Evolutionary conservation across 2,797 vertebrate genomes (phyloP).

Genomic region (Rhabdomys pumilio): DNA sequence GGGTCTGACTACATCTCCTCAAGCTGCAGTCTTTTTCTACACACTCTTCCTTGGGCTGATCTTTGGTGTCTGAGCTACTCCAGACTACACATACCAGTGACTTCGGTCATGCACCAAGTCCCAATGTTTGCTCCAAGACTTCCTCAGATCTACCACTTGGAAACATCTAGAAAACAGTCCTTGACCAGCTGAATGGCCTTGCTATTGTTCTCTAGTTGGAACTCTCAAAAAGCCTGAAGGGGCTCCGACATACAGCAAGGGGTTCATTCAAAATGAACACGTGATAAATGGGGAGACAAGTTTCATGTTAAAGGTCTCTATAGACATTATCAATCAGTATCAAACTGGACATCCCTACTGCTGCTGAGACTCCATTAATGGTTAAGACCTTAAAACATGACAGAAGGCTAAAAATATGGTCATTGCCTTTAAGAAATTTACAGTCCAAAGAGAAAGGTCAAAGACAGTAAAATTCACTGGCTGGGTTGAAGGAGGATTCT

Average conservation of each 20-base stretch:
- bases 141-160: conserved; percentile 11
- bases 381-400: background rate
- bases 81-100: background rate
- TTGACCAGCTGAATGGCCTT: background rate
- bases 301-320: background rate
- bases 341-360: background rate
- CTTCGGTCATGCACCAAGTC: background rate
- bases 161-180: background rate
- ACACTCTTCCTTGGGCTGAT: background rate
- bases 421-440: background rate
- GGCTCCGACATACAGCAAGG: background rate
- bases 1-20: background rate
- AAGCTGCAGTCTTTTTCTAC: background rate
- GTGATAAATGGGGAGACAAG: background rate
- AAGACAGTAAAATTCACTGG: background rate
- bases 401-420: background rate
- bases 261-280: conserved; percentile 24
- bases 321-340: conserved; percentile 35
- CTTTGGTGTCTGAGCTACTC: background rate
- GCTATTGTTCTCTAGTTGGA: background rate
- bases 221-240: background rate
- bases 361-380: conserved; percentile 20
- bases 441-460: background rate
- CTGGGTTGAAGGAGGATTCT: background rate
- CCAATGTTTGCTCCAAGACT: background rate